phyloP scores from a whole-genome alignment of 1,140 invertebrate genomes.

The Drosophila tristis region DNA sequence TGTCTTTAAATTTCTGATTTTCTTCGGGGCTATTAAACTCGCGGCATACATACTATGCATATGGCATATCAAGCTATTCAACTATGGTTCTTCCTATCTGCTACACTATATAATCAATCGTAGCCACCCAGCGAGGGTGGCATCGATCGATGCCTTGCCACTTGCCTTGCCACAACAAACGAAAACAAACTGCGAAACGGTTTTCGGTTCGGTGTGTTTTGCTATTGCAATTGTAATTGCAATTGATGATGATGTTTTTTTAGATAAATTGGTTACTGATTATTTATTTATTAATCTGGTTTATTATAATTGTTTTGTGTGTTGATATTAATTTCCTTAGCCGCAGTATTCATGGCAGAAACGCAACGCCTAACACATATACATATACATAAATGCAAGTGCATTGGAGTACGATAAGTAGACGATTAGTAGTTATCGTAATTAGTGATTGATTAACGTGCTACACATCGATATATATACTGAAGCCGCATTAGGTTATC shows the following conservation, averaged over 20 bases:
- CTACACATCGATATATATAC: conserved; percentile 72
- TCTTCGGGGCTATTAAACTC: neutral
- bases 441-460: conserved; percentile 61
- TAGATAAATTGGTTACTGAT: conserved; percentile 10
- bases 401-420: conserved; percentile 40
- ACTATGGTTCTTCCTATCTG: conserved; percentile 19
- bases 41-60: conserved; percentile 1
- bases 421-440: conserved; percentile 19
- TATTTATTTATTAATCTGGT: conserved; percentile 50
- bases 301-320: conserved; percentile 17
- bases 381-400: conserved; percentile 81
- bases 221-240: conserved; percentile 41
- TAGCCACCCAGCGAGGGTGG: too few relatives aligned
- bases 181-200: conserved; percentile 40
- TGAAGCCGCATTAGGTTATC: conserved; percentile 74
- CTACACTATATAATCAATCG: conserved; percentile 8
- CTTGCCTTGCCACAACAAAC: conserved; percentile 9
- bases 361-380: conserved; percentile 80
- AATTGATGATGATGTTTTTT: conserved; percentile 80
- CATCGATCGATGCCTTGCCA: too few relatives aligned
- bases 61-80: conserved; percentile 8
- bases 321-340: conserved; percentile 29
- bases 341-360: conserved; percentile 78
- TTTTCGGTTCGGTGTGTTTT: conserved; percentile 45
- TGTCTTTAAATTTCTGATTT: conserved; percentile 49